Evolutionary conservation across 2,888 invertebrate species (phyloP), one percentile per base, ranked within the genome.

Genomic region (Hyposoter dolosus): DNA sequence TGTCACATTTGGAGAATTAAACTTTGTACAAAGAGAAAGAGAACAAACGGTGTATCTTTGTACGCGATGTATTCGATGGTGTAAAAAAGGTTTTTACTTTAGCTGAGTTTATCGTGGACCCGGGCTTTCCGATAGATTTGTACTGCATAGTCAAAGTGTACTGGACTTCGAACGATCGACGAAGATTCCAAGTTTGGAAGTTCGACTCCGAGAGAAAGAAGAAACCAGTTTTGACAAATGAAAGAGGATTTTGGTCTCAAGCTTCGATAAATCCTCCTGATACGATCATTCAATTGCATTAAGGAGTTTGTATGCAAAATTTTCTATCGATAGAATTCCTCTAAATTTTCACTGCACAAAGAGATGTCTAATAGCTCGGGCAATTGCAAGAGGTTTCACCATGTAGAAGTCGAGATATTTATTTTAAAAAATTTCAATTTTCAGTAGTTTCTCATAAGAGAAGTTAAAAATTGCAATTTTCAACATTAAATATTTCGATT

Each of bases 1-100:
- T 82, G 68, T 43, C 75, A 86, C 88, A 90, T 93, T 92, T 91
- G 90, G 84, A 71, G 89, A 90, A 93, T 93, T 92, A 92, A 92
- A 93, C 90, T 91, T 87, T 85, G 15, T 15, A 28, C 15, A 10
- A 28, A 60, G 5, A 90, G 90, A 90, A 90, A 81, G 84, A 66
- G 78, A 83, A 83, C 66, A 77, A 76, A 84, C 77, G 4, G 40
- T 50, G 47, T 17, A 28, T 47, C 23, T 69, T 28, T 32, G 17
- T n/a, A 66, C n/a, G 45, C 23, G 45, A 3, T 32, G 65, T 53
- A 28, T 69, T 53, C 32, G 43, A 65, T 32, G 19, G 19, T 65
- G 66, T 45, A 40, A 7, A 75, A 35, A n/a, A 60, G 23, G 47
- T 63, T 75, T 60, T 65, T 23, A 5, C 35, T 72, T 35, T n/a